Evolutionary conservation across 2,888 invertebrate genomes (phyloP), one percentile per base, ranked within the genome.

Genomic region (Zele albiditarsus): DNA sequence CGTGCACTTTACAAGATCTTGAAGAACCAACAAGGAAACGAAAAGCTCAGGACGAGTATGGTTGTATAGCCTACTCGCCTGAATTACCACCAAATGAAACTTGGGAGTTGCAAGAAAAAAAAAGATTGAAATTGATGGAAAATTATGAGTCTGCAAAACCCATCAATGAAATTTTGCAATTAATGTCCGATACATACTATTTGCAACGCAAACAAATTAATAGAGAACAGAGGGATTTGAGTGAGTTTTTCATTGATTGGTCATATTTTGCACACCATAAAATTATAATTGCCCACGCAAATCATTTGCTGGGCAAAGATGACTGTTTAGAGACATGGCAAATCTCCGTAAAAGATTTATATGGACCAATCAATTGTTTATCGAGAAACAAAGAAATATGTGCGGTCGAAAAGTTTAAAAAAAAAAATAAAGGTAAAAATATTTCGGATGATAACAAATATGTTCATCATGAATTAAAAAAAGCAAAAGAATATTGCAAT

Each of bases 291-390:
- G 10, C 33, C 3, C 38, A 65, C 23, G 65, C 65, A 1, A 38
- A 65, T 65, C 65, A 65, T n/a, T 20, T 65, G 2, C 23, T 65
- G 10, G 65, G 65, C 14, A 65, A 38, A 31, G 23, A 65, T 38
- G n/a, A n/a, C n/a, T 33, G 10, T 8, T 6, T 33, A n/a, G n/a
- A 16, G 1, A 65, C 38, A 20, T 65, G 38, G 62, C 8, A 27
- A 28, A 28, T 14, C 16, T 62, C 62, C 16, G 27, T 62, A 4
- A 62, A 62, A 28, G 28, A 62, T 10, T 27, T 62, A 14, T 27
- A 27, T 14, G 28, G 16, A 28, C 31, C 62, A 31, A 31, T 62
- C 14, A 28, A 28, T n/a, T 28, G 8, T 16, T 62, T 27, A n/a
- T 27, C 31, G 3, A 62, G 28, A 62, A 28, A 27, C 16, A 16